phyloP scores from a whole-genome alignment of 1,140 invertebrate species.

The Lepidurus packardi region DNA sequence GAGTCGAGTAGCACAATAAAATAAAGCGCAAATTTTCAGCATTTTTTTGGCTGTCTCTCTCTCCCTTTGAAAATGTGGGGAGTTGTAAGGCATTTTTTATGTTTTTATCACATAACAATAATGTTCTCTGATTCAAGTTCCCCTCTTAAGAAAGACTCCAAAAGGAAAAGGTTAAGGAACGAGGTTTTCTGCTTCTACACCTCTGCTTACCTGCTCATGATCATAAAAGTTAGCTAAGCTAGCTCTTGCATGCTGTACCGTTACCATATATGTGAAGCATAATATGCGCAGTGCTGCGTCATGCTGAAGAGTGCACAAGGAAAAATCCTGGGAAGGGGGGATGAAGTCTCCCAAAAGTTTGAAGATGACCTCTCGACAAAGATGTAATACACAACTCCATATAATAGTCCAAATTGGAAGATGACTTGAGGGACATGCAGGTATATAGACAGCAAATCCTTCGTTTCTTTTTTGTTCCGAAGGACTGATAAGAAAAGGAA shows the following conservation, averaged over 20 bases:
- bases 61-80: no score
- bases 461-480: no score
- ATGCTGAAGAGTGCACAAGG: not conserved
- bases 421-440: not conserved
- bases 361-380: constrained; percentile 9
- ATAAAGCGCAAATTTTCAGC: no score
- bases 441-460: not conserved
- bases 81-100: no score
- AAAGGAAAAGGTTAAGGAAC: not conserved
- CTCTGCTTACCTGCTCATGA: constrained; percentile 1
- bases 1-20: no score
- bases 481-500: not conserved
- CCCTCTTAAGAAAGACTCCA: not conserved
- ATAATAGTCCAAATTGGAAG: not conserved
- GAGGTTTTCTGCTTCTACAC: not conserved
- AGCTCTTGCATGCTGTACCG: not conserved
- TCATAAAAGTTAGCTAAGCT: not conserved
- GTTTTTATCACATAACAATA: no score
- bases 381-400: not conserved
- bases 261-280: not conserved
- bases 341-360: not conserved
- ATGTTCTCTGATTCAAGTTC: no score
- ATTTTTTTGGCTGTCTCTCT: no score
- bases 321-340: not conserved
- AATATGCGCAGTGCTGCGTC: not conserved